Conservation (phyloP, 2,113 vertebrate species). For the Rhinichthys klamathensis region DNA sequence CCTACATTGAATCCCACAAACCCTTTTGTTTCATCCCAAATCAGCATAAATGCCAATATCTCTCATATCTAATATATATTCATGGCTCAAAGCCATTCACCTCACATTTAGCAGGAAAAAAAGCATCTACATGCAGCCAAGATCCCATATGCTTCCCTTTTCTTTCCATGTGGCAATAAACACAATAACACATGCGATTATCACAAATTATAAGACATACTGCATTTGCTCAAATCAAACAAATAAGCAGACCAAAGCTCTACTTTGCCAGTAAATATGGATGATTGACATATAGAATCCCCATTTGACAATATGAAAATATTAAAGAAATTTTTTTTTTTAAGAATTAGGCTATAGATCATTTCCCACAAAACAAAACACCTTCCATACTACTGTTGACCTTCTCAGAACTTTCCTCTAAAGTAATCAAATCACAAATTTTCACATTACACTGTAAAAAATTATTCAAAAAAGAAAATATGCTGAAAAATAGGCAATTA, state of each 20-base stretch:
- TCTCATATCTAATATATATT: constrained; percentile 32
- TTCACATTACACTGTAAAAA: constrained; percentile 57
- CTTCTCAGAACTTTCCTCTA: constrained; percentile 66
- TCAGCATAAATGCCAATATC: constrained; percentile 42
- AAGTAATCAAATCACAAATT: constrained; percentile 66
- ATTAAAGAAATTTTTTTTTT: constrained; percentile 46
- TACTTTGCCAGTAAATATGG: constrained; percentile 37
- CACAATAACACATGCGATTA: constrained; percentile 10
- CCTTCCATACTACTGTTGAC: constrained; percentile 73
- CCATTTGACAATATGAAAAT: constrained; percentile 41
- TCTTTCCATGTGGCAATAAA: neutral
- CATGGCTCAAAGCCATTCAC: neutral
- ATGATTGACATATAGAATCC: constrained; percentile 56
- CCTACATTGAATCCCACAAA: constrained; percentile 47
- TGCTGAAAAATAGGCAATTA: neutral
- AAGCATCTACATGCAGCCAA: neutral
- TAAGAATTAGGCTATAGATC: constrained; percentile 71
- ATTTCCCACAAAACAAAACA: constrained; percentile 76
- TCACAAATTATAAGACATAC: neutral
- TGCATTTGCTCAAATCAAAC: constrained; percentile 27
- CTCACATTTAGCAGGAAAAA: constrained; percentile 9
- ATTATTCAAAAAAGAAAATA: neutral
- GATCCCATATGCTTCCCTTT: constrained; percentile 1
- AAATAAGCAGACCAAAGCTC: constrained; percentile 14
- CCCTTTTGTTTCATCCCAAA: constrained; percentile 35